Evolutionary conservation across 2,888 invertebrate genomes (phyloP).

Genomic region (Mechanitis messenoides): DNA sequence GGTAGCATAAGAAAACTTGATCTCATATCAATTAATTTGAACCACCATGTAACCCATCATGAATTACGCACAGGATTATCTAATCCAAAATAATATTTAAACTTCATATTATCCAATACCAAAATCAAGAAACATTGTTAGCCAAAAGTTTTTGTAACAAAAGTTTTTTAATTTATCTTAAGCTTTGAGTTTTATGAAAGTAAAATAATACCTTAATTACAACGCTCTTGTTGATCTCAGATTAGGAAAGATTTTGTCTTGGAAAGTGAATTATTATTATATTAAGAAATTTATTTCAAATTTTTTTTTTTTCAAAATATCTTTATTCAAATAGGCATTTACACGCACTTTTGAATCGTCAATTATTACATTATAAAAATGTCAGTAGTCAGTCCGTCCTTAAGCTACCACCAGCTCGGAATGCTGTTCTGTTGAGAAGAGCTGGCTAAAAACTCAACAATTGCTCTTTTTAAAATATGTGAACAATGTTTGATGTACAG

Average conservation of each 20-base stretch:
- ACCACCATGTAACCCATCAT: too few relatives aligned
- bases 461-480: too few relatives aligned
- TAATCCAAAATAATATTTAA: not conserved
- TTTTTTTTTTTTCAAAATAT: not conserved
- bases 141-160: not conserved
- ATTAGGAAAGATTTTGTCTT: slow-evolving; percentile 1
- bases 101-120: not conserved
- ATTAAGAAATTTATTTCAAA: not conserved
- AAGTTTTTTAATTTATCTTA: slow-evolving; percentile 5
- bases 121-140: slow-evolving; percentile 5
- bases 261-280: not conserved
- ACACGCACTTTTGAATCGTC: too few relatives aligned
- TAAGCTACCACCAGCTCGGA: too few relatives aligned
- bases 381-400: too few relatives aligned
- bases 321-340: too few relatives aligned
- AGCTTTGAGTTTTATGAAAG: slow-evolving; percentile 3
- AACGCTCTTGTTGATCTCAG: slow-evolving; percentile 3
- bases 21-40: too few relatives aligned
- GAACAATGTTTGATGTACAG: too few relatives aligned
- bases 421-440: too few relatives aligned
- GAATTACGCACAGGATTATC: not conserved
- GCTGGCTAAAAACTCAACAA: too few relatives aligned
- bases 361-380: too few relatives aligned
- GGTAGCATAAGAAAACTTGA: too few relatives aligned
- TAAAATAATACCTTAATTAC: slow-evolving; percentile 5